phyloP scores from a whole-genome alignment of 2,797 vertebrate genomes.

The Aselliscus stoliczkanus region DNA sequence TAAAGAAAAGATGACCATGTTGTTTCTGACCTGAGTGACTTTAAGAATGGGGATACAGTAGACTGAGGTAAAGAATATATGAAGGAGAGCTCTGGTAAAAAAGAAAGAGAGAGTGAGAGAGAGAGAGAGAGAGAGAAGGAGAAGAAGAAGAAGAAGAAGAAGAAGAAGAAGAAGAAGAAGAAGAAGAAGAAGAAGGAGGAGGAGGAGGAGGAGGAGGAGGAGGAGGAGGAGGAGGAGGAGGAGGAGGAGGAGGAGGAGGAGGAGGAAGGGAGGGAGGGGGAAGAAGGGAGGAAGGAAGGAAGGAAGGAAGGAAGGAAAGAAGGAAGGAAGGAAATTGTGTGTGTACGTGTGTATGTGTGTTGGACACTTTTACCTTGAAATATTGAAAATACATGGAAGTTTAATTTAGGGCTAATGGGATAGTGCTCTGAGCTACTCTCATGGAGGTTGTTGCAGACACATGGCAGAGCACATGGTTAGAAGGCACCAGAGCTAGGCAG shows the following conservation, averaged over 20 bases:
- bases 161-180: too few relatives aligned
- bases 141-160: too few relatives aligned
- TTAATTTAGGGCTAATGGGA: background rate
- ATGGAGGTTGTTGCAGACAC: background rate
- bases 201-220: too few relatives aligned
- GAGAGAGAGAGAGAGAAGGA: too few relatives aligned
- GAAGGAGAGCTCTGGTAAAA: background rate
- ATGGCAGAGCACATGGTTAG: accelerated
- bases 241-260: too few relatives aligned
- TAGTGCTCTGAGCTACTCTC: background rate
- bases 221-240: too few relatives aligned
- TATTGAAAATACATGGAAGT: background rate
- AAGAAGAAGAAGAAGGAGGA: too few relatives aligned
- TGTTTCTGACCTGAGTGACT: background rate
- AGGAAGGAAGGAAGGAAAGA: too few relatives aligned
- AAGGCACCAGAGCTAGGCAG: background rate
- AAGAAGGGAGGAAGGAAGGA: too few relatives aligned
- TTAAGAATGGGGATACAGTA: background rate
- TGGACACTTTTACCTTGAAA: background rate
- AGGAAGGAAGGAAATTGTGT: too few relatives aligned
- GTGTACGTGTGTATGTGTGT: background rate
- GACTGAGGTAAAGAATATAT: background rate
- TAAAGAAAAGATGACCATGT: background rate
- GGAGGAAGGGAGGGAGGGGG: too few relatives aligned
- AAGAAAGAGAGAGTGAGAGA: too few relatives aligned